These are phyloP conservation scores for Sciurus carolinensis DNA, from an alignment of 2,797 vertebrate genomes.

Conservation along the genomic window DNA sequence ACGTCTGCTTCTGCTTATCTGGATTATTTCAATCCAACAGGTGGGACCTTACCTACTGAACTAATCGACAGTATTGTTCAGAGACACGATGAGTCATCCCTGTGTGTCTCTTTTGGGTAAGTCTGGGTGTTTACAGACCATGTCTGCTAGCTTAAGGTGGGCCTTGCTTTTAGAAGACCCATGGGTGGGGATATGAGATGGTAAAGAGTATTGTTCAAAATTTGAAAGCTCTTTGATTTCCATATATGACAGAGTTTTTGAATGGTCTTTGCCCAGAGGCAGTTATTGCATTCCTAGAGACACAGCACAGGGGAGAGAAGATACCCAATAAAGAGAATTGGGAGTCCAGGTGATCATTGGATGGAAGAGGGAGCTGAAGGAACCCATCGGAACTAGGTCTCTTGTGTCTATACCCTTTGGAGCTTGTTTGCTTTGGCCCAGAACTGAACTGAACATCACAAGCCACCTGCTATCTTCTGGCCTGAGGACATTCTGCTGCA, in stretches of 20 bases:
- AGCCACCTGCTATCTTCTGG: conserved; percentile 17
- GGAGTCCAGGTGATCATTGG: not conserved
- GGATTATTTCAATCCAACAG: conserved; percentile 58
- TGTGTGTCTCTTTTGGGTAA: conserved; percentile 66
- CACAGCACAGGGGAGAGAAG: not conserved
- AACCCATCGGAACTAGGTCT: not conserved
- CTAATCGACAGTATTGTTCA: not conserved
- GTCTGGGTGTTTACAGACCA: not conserved
- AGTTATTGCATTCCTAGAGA: not conserved
- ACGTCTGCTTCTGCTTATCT: conserved; percentile 12
- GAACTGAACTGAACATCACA: not conserved
- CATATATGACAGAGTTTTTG: not conserved
- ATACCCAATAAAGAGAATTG: not conserved
- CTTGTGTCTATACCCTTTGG: not conserved
- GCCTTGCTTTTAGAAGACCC: not conserved
- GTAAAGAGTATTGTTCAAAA: not conserved
- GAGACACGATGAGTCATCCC: conserved; percentile 43
- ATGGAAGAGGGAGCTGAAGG: not conserved
- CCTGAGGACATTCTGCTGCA: not conserved
- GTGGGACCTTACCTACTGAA: not conserved
- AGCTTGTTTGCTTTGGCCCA: not conserved
- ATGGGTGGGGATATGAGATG: not conserved
- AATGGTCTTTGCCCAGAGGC: not conserved
- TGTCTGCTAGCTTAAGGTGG: not conserved
- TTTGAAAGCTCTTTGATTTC: not conserved